These are phyloP conservation scores for Parazoanthus darwini DNA, from an alignment of 92 coral and sea anemone species.

Conservation along the genomic window DNA sequence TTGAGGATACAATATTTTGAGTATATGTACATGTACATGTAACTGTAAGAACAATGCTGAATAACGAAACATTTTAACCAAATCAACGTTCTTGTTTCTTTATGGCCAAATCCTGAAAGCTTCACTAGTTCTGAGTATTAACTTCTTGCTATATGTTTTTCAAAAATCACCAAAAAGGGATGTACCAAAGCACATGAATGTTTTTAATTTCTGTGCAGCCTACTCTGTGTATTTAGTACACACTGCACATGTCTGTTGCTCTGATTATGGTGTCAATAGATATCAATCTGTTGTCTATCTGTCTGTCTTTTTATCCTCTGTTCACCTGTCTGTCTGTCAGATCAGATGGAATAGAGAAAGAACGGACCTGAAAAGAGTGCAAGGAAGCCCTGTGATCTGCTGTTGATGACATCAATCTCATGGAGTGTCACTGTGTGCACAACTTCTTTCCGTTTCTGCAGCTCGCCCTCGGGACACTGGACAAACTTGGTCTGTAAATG, in stretches of 20 bases:
- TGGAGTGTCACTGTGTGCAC: slow-evolving; percentile 98
- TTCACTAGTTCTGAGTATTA: neutral
- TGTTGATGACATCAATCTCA: slow-evolving; percentile 98
- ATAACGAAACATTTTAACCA: neutral
- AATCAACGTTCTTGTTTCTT: neutral
- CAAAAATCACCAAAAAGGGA: too few species aligned
- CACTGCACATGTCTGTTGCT: too few species aligned
- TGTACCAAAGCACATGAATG: too few species aligned
- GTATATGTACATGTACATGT: too few species aligned
- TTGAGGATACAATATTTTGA: neutral
- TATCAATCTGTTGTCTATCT: neutral
- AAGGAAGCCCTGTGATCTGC: slow-evolving; percentile 97
- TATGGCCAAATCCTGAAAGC: neutral
- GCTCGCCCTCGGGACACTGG: slow-evolving; percentile 98
- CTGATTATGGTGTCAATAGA: neutral
- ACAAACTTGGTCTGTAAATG: slow-evolving; percentile 87
- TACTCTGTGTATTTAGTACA: too few species aligned
- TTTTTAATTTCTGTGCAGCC: too few species aligned
- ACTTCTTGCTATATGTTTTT: neutral
- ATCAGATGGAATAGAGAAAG: too few species aligned
- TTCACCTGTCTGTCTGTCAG: neutral
- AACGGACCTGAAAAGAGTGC: slow-evolving; percentile 92
- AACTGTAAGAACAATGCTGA: neutral
- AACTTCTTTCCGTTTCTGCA: slow-evolving; percentile 97
- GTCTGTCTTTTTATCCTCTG: neutral